Evolutionary conservation across 2,113 vertebrate species (phyloP), one percentile per base, ranked within the genome.

Genomic region (Cebidichthys violaceus): DNA sequence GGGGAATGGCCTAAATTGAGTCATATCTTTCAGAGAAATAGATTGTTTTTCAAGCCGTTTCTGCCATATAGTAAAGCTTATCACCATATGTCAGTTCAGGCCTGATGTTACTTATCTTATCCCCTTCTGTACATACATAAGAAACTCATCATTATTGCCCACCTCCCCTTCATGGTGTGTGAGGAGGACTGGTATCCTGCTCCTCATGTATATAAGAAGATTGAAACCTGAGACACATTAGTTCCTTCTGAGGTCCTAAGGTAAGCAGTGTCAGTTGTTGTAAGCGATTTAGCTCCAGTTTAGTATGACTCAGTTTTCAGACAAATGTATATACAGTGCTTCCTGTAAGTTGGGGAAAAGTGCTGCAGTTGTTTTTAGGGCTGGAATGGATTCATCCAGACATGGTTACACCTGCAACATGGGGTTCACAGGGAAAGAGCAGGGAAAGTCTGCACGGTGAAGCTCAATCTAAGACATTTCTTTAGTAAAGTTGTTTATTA

Each of bases 81-180:
- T 79, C 72, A 55, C 7, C 22, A 64, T 35, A 37, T 55, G 62
- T 79, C 57, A 29, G 57, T 67, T 71, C 17, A 69, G 14, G 66
- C 66, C 71, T 84, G 65, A 66, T 67, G 70, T 87, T 66, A 85
- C 79, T 84, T 89, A 90, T 77, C 76, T 76, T 91, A 87, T 83
- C 24, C 68, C 33, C 68, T n/a, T 68, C 31, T 59, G 55, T 73
- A 60, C 55, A 18, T 70, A 69, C n/a, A 18, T 22, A 35, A 18
- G 14, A 3, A 31, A 66, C 31, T 13, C 59, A 10, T 65, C 27
- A 41, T 61, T 15, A 71, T 24, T 22, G 24, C 45, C 20, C 64
- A 35, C 37, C 62, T 43, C 27, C 65, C 9, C 52, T 22, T 71
- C 9, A 57, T 64, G 57, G 41, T n/a, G 72, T 13, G 6, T 66